Evolutionary conservation across 2,888 invertebrate genomes (phyloP), one percentile per base, ranked within the genome.

Genomic region (Tipula confusa): DNA sequence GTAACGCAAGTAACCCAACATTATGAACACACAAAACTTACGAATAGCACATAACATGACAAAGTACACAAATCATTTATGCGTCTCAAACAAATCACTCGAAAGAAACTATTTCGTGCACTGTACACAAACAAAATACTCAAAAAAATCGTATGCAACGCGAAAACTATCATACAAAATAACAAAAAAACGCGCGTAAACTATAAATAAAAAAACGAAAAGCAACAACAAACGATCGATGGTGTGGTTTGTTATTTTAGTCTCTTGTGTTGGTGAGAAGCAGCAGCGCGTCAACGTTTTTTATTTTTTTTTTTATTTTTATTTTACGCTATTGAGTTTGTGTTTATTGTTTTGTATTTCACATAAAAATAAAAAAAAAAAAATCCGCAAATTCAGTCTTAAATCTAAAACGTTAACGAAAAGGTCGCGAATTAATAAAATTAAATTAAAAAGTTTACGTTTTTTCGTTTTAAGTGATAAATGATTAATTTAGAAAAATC

Each of bases 401-500:
- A 64, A 24, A 64, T 64, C 64, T 64, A 64, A 64, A 24, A 24
- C 64, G 64, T 24, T 64, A 64, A 64, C 11, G 24, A 24, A 64
- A 64, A 64, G 9, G 64, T 64, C 64, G 64, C 64, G 18, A 24
- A 64, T 64, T 64, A 64, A 64, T 64, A 64, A 64, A 64, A 64
- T 24, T 24, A 64, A 64, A 64, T 64, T 24, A 64, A 64, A 64
- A 64, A 64, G 18, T 18, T 9, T 64, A 24, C 24, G 24, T 24
- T 18, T 48, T n/a, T 43, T n/a, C 15, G 43, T 24, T 7, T 64
- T 64, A 24, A 2, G 9, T 64, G 9, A 64, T 24, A 64, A 64
- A 64, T 64, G 64, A 64, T 64, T 64, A 64, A 64, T 64, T 64
- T 64, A 64, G 64, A 64, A 64, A 64, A 64, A 64, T 64, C 64